A percentile compares a stretch with the other conserved stretches of the same genome.
These are phyloP conservation scores for Drosophila navojoa DNA, from an alignment of 1,140 invertebrate genomes.

Conservation along the genomic window DNA sequence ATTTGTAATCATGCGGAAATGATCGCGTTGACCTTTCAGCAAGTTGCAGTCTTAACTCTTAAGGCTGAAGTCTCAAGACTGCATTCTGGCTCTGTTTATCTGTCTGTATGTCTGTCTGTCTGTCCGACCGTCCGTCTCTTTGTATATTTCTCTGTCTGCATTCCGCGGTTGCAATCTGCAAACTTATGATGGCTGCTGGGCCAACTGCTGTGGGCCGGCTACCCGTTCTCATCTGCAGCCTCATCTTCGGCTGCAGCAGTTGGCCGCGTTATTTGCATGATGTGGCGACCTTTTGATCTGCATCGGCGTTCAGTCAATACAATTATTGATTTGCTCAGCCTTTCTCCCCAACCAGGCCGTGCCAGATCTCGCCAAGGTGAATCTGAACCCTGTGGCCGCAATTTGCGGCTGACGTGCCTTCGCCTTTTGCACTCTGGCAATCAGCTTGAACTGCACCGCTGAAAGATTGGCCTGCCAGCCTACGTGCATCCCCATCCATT, in stretches of 20 bases:
- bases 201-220: conserved; percentile 2
- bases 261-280: conserved; percentile 54
- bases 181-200: conserved; percentile 34
- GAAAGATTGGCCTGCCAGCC: conserved; percentile 45
- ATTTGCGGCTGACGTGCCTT: conserved; percentile 69
- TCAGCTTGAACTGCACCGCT: conserved; percentile 67
- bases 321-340: conserved; percentile 74
- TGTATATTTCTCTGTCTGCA: conserved; percentile 25
- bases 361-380: conserved; percentile 40
- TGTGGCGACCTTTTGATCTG: conserved; percentile 74
- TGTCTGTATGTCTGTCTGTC: conserved; percentile 14
- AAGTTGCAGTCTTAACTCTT: conserved; percentile 43
- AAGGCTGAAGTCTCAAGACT: conserved; percentile 13
- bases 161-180: conserved; percentile 45
- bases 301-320: conserved; percentile 73
- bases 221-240: conserved; percentile 10
- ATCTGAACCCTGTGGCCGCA: conserved; percentile 51
- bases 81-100: conserved; percentile 12
- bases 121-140: conserved; percentile 26
- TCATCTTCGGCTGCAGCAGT: neutral
- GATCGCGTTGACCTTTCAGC: conserved; percentile 79
- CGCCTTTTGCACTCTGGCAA: conserved; percentile 48
- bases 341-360: conserved; percentile 24
- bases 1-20: conserved; percentile 83
- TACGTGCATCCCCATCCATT: conserved; percentile 49